A percentile compares a stretch with the other conserved stretches of the same genome.
Conservation (phyloP, 2,113 vertebrate genomes). For the Cryptoleucopteryx plumbea region DNA sequence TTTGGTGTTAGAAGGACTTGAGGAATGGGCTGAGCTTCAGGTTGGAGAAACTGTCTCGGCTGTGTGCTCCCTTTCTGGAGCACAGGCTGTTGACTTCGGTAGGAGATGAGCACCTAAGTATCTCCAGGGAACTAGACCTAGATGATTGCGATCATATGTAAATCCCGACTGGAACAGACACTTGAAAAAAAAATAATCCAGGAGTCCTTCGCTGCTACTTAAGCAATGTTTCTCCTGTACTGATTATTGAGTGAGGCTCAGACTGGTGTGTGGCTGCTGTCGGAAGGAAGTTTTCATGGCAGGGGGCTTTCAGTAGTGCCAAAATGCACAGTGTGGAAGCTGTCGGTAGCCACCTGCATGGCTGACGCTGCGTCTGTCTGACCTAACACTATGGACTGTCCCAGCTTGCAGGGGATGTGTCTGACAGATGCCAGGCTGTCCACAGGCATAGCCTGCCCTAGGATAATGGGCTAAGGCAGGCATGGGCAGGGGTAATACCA, state of each 20-base stretch:
- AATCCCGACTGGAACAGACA: neutral
- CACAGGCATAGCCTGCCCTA: neutral
- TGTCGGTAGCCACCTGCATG: too few species aligned
- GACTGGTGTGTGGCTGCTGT: neutral
- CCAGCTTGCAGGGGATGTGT: neutral
- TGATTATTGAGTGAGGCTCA: too few species aligned
- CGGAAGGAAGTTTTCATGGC: neutral
- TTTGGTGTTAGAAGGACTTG: neutral
- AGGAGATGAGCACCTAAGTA: neutral
- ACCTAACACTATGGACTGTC: fast-evolving
- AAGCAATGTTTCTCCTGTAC: neutral
- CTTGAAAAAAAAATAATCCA: neutral
- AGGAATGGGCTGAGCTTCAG: neutral
- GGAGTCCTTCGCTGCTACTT: neutral
- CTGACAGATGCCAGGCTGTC: too few species aligned
- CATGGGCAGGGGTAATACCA: too few species aligned
- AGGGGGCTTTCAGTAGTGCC: neutral
- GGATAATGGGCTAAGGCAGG: too few species aligned
- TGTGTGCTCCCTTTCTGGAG: neutral
- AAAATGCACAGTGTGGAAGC: neutral
- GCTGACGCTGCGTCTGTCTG: too few species aligned
- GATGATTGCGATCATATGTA: fast-evolving
- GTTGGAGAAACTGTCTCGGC: fast-evolving
- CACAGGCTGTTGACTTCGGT: fast-evolving
- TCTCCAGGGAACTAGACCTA: too few species aligned